Conservation (phyloP, 2,888 invertebrate genomes). For the Athripsodes cinereus region DNA sequence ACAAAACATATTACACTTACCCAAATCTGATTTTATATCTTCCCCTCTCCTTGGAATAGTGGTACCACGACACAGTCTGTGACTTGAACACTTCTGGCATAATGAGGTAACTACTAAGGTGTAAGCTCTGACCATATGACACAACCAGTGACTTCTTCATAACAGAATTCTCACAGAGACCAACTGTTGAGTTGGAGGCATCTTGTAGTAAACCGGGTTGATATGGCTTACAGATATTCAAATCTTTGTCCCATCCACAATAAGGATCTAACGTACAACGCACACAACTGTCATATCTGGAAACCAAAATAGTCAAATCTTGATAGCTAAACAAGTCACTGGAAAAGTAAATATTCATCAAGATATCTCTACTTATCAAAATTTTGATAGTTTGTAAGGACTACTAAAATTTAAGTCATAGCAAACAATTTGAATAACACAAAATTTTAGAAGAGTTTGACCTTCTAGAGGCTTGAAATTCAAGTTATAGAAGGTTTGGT, state of each 20-base stretch:
- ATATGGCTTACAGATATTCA: constrained; percentile 52
- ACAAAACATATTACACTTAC: constrained; percentile 42
- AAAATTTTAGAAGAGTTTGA: neutral
- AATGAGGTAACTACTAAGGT: constrained; percentile 51
- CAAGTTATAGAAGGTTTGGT: too few species aligned
- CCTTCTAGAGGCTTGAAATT: too few species aligned
- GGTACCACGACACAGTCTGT: constrained; percentile 48
- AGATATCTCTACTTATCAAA: too few species aligned
- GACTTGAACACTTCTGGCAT: constrained; percentile 47
- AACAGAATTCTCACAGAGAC: constrained; percentile 53
- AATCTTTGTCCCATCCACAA: constrained; percentile 65
- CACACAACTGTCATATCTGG: constrained; percentile 55
- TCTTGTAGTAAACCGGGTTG: constrained; percentile 54
- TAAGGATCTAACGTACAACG: constrained; percentile 61
- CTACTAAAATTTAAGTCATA: too few species aligned
- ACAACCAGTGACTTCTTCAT: constrained; percentile 51
- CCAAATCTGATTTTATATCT: constrained; percentile 51
- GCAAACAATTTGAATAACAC: too few species aligned
- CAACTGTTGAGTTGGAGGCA: constrained; percentile 54
- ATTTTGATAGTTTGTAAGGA: too few species aligned
- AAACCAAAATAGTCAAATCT: neutral
- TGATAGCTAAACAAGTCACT: too few species aligned
- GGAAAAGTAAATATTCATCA: too few species aligned
- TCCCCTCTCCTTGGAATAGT: constrained; percentile 50
- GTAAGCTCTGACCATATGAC: constrained; percentile 58